Conservation (phyloP, 2,797 vertebrate species). For the Mormyrops attenuatus region DNA sequence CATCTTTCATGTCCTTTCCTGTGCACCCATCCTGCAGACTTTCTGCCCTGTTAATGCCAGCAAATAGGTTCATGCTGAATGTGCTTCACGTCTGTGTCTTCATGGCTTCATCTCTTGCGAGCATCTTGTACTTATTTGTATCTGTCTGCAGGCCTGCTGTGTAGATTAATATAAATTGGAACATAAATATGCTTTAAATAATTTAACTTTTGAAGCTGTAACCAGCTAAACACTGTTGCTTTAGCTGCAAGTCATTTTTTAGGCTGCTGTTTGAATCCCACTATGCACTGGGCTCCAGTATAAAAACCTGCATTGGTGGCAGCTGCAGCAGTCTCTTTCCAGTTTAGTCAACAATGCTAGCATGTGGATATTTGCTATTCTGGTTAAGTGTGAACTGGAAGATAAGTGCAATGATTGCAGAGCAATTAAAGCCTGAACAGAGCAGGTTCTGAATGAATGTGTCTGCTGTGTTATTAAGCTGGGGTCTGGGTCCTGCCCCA, state of each 20-base stretch:
- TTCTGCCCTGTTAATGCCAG: background rate
- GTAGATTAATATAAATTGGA: background rate
- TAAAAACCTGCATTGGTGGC: background rate
- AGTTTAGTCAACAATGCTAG: background rate
- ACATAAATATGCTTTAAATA: background rate
- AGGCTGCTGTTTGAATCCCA: background rate
- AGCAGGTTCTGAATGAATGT: background rate
- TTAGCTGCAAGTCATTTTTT: background rate
- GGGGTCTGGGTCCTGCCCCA: background rate
- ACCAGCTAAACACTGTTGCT: background rate
- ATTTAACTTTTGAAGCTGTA: background rate
- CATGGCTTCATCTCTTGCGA: background rate
- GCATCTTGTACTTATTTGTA: background rate
- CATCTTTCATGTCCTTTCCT: background rate
- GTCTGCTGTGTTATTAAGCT: background rate
- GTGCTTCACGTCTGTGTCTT: no score
- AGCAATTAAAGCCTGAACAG: background rate
- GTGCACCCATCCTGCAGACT: background rate
- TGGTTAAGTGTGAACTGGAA: background rate
- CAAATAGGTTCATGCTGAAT: background rate
- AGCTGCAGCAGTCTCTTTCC: background rate
- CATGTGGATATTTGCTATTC: background rate
- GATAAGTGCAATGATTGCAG: background rate
- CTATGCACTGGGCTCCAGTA: background rate
- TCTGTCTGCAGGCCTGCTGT: background rate